Base-by-base conservation (phyloP, 35 echinoderm and acorn worm species). In the Ophiothrix spiculata region DNA sequence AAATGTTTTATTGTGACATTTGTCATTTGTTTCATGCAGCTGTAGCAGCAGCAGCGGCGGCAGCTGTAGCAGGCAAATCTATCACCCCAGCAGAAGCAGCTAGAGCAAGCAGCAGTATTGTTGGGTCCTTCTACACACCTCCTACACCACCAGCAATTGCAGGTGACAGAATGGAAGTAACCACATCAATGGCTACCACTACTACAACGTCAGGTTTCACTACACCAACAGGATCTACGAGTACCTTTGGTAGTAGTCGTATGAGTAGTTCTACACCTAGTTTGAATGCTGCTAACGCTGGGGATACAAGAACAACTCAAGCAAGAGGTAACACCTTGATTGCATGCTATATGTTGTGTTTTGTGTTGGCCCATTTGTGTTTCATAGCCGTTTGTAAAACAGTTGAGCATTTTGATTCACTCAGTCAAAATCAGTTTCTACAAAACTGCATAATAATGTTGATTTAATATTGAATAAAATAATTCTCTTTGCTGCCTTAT, bases 211-310 rank as follows among this genome's bases (percentile, higher is more conserved):
- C 84, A 34, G 85, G 54, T 14, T 63, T 49, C 41, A 77, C 41
- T 37, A 37, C 78, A 23, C 80, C 77, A 25, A 40, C 46, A 34
- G 88, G 88, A 25, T 54, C 83, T 33, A 87, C 90, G 0, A 77
- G 83, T 31, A 77, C 87, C 21, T 54, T 69, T 69, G 60, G 60
- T 6, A 69, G 41, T 4, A 85, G 91, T 33, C 87, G 79, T 1
- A 97, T 93, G 80, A 97, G 95, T 77, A 97, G 80, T 78, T 97
- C 95, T 31, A 97, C 91, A n/a, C 95, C 95, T 1, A 97, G 91
- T 77, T 85, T 97, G 12, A 97, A 77, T 86, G 95, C 91, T 16
- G 23, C 46, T 21, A 69, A 31, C 6, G 42, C 54, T 25, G 81
- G 81, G 56, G 60, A 69, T 2, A 73, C 81, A 34, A 56, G 54